Evolutionary conservation across 2,797 vertebrate species (phyloP).

Genomic region (Sphenodon punctatus): DNA sequence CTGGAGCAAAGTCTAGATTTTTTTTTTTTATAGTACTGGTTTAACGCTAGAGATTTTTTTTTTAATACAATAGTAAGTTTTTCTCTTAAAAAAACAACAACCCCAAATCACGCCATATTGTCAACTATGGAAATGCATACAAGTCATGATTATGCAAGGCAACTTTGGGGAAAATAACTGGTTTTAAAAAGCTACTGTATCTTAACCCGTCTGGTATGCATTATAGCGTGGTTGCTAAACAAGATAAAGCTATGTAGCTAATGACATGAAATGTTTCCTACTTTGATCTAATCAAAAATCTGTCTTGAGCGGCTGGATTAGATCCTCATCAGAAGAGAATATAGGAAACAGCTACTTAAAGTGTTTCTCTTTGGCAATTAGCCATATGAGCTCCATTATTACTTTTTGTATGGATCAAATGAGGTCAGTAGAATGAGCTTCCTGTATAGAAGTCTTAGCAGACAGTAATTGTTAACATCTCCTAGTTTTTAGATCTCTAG

Average conservation of each 20-base stretch:
- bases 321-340: slow-evolving; percentile 70
- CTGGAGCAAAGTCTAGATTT: background rate
- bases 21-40: no score
- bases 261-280: slow-evolving; percentile 66
- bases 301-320: slow-evolving; percentile 69
- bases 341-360: slow-evolving; percentile 68
- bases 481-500: background rate
- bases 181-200: slow-evolving; percentile 42
- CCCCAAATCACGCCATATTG: no score
- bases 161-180: background rate
- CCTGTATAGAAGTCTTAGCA: slow-evolving; percentile 27
- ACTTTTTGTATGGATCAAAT: slow-evolving; percentile 46
- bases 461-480: slow-evolving; percentile 24
- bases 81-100: no score
- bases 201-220: slow-evolving; percentile 63
- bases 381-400: slow-evolving; percentile 60
- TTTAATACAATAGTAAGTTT: no score
- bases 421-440: slow-evolving; percentile 44
- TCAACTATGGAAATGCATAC: background rate
- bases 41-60: no score
- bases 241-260: slow-evolving; percentile 68
- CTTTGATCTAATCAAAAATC: slow-evolving; percentile 74
- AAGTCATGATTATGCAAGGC: background rate
- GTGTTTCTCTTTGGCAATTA: slow-evolving; percentile 67
- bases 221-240: slow-evolving; percentile 65